Conservation (phyloP, 2,113 vertebrate genomes). For the Syngnathus scovelli region DNA sequence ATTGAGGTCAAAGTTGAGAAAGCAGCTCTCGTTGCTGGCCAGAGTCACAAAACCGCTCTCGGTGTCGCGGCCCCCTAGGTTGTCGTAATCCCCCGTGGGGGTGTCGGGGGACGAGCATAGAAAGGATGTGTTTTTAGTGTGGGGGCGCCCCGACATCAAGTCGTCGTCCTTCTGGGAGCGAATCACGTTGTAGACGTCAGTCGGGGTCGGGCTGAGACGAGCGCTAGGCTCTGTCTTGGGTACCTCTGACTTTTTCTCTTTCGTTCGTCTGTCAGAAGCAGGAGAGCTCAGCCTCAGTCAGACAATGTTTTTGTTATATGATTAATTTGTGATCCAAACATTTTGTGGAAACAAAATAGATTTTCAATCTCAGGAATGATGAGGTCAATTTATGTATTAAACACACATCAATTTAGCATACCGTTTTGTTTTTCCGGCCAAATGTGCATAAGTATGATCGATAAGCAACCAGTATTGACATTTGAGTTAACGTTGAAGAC, state of each 20-base stretch:
- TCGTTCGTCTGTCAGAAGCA: constrained; percentile 59
- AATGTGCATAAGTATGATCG: neutral
- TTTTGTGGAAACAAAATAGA: neutral
- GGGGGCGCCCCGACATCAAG: constrained; percentile 77
- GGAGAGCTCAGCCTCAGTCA: neutral
- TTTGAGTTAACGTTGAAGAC: neutral
- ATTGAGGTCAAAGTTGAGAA: constrained; percentile 86
- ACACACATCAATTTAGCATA: neutral
- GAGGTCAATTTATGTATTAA: neutral
- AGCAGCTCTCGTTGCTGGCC: constrained; percentile 81
- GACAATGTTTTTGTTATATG: neutral
- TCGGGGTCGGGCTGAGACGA: constrained; percentile 67
- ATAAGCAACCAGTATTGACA: neutral
- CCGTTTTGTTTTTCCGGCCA: neutral
- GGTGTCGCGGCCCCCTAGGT: constrained; percentile 67
- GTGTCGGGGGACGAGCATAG: constrained; percentile 68
- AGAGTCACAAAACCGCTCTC: constrained; percentile 78
- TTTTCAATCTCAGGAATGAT: neutral
- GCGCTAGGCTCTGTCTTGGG: constrained; percentile 64
- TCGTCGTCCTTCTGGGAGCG: constrained; percentile 82
- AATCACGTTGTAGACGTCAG: constrained; percentile 83
- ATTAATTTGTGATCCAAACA: neutral
- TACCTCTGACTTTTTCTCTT: constrained; percentile 56
- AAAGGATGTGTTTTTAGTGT: constrained; percentile 88
- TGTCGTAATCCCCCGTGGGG: constrained; percentile 75